Base-by-base conservation (phyloP, 1,140 invertebrate species). In the Sminthurinus signatus region DNA sequence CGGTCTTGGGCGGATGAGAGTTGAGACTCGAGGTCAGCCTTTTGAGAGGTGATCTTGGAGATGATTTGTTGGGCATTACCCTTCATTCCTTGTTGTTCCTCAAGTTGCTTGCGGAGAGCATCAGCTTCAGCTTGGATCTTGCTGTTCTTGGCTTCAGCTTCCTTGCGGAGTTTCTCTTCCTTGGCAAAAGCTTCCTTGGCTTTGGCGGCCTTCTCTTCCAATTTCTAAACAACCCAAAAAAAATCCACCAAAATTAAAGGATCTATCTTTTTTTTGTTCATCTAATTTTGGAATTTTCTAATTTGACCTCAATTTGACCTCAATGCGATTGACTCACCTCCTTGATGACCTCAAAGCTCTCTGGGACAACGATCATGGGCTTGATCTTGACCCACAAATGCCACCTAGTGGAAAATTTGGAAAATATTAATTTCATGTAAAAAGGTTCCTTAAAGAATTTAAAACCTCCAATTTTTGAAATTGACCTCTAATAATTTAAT, bases 121-220 rank as follows among this genome's bases (percentile, higher is more conserved):
- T 91, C 94, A 84, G 98, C 98, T 78, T 98, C 94, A 60, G 89
- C 83, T 69, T 93, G 79, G 46, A 97, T 79, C 76, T 93, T 95
- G 71, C 86, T 83, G 78, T 97, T 96, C 73, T 93, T 85, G 46
- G 84, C 87, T 81, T 99, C 96, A 64, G 97, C 80, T 77, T 99
- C 96, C 80, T 98, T 99, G 77, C 96, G 88, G 71, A 90, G 82
- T 76, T 97, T 96, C 77, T 94, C 91, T 80, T 97, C 93, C 77
- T 88, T 89, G 73, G 91, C 90, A 72, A 94, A 87, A 69, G 90
- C 88, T 78, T 96, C 93, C 79, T 98, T 89, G 65, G 91, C 88
- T 79, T 94, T 93, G 73, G 85, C 85, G 65, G 93, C 89, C 81
- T 95, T 95, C 81, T 98, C 96, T 80, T 96, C 92, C 76, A 94